A percentile compares a stretch with the other conserved stretches of the same genome.
phyloP scores from a whole-genome alignment of 1,140 invertebrate species.

The Drosophila kohkoa region DNA sequence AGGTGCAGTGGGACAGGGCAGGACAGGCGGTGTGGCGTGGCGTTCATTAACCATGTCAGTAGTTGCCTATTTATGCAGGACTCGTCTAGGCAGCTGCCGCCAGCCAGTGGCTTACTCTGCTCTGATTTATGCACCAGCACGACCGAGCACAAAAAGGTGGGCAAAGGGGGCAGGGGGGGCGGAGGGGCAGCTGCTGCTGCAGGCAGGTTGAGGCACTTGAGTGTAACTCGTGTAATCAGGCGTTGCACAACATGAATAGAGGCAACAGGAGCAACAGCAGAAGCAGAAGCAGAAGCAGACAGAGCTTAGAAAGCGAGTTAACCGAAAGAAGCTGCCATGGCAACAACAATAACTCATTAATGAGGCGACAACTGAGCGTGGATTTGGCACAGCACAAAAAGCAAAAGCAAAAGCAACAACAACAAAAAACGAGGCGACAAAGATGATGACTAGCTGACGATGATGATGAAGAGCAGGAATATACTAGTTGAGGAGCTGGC shows the following conservation, averaged over 20 bases:
- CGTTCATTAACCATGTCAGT: constrained; percentile 44
- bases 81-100: background rate
- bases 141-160: constrained; percentile 7
- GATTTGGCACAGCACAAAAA: constrained; percentile 56
- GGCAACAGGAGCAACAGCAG: background rate
- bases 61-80: constrained; percentile 40
- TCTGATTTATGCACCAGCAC: constrained; percentile 73
- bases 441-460: constrained; percentile 12
- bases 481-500: constrained; percentile 32
- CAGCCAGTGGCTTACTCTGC: constrained; percentile 31
- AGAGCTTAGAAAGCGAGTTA: constrained; percentile 11
- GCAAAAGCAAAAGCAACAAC: too few species aligned
- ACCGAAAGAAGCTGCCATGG: constrained; percentile 40
- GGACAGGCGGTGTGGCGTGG: background rate
- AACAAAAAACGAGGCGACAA: constrained; percentile 27
- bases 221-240: constrained; percentile 51
- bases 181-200: background rate
- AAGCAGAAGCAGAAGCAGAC: background rate
- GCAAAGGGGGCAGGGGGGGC: background rate
- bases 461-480: constrained; percentile 19
- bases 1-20: background rate
- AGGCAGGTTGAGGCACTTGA: constrained; percentile 30
- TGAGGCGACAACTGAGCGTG: constrained; percentile 60
- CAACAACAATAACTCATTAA: constrained; percentile 73
- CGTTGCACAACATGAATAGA: constrained; percentile 40